Evolutionary conservation across 2,888 invertebrate genomes (phyloP).

Genomic region (Phoenoteleia sp.): DNA sequence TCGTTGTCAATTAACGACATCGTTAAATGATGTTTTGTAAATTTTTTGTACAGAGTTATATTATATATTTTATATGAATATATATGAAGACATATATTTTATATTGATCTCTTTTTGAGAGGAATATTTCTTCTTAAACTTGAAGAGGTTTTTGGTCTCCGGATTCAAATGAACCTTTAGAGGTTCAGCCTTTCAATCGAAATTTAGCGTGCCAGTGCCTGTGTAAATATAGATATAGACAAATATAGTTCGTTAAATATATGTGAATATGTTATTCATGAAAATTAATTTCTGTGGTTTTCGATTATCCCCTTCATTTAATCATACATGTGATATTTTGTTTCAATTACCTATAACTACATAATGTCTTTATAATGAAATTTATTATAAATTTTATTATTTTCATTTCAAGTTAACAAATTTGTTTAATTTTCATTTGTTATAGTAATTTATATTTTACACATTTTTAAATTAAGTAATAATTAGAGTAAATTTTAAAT

Average conservation of each 20-base stretch:
- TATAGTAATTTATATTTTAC: too few relatives aligned
- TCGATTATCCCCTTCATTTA: not conserved
- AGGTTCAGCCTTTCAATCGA: constrained; percentile 69
- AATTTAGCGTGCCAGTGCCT: constrained; percentile 79
- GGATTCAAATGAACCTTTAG: not conserved
- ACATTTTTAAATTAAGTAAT: too few relatives aligned
- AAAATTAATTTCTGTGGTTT: not conserved
- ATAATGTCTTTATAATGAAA: too few relatives aligned
- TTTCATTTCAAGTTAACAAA: too few relatives aligned
- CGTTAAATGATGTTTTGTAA: constrained; percentile 14
- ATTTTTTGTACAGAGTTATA: constrained; percentile 59
- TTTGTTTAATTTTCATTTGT: too few relatives aligned
- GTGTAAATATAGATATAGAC: constrained; percentile 80
- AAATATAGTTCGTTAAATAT: constrained; percentile 83
- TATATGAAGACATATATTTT: constrained; percentile 65
- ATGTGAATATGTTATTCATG: constrained; percentile 76
- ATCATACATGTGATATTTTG: too few relatives aligned
- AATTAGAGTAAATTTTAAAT: too few relatives aligned
- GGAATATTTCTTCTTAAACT: constrained; percentile 1
- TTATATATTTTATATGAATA: constrained; percentile 54
- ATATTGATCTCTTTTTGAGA: constrained; percentile 57
- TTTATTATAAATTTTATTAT: too few relatives aligned
- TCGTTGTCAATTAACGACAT: not conserved
- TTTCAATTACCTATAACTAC: too few relatives aligned
- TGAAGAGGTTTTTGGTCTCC: constrained; percentile 23